Percentiles rank a stretch among this genome's conserved stretches.
Evolutionary conservation across 2,797 vertebrate species (phyloP).

Genomic region (Myotis daubentonii): DNA sequence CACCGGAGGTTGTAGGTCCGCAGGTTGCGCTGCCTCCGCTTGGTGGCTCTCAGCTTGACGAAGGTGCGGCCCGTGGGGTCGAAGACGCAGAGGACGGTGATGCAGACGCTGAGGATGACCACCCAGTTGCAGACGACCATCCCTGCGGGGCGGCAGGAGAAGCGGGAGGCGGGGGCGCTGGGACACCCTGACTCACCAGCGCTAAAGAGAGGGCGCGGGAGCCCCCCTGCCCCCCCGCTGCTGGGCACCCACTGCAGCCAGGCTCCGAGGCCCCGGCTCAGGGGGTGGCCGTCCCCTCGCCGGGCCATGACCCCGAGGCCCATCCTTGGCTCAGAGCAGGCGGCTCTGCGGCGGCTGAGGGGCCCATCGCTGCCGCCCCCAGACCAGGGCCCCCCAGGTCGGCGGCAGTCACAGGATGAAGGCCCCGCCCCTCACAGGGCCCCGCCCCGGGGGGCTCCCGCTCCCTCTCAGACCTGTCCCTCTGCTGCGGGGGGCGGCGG

Average conservation of each 20-base stretch:
- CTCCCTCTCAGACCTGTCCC: not conserved
- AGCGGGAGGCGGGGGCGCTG: not conserved
- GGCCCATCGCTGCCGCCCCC: not conserved
- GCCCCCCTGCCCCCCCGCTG: not conserved
- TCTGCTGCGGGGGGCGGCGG: too few species aligned
- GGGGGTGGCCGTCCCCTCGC: accelerated
- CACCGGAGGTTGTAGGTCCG: constrained; percentile 97
- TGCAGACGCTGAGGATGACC: constrained; percentile 97
- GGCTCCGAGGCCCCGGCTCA: not conserved
- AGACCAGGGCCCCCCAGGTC: too few species aligned
- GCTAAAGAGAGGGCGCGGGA: not conserved
- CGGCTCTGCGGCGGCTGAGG: accelerated
- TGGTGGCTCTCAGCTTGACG: constrained; percentile 97
- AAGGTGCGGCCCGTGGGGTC: constrained; percentile 98
- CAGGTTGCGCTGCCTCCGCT: constrained; percentile 96
- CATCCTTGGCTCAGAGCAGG: not conserved
- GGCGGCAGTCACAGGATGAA: not conserved
- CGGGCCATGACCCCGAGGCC: not conserved
- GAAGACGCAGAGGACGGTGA: constrained; percentile 98
- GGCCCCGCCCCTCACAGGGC: not conserved
- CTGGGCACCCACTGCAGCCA: not conserved
- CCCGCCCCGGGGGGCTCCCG: not conserved
- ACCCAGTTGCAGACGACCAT: constrained; percentile 99
- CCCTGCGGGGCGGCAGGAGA: constrained; percentile 82
- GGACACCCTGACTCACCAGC: not conserved